Base-by-base conservation (phyloP, 2,113 vertebrate species). In the Micronycteris hirsuta region DNA sequence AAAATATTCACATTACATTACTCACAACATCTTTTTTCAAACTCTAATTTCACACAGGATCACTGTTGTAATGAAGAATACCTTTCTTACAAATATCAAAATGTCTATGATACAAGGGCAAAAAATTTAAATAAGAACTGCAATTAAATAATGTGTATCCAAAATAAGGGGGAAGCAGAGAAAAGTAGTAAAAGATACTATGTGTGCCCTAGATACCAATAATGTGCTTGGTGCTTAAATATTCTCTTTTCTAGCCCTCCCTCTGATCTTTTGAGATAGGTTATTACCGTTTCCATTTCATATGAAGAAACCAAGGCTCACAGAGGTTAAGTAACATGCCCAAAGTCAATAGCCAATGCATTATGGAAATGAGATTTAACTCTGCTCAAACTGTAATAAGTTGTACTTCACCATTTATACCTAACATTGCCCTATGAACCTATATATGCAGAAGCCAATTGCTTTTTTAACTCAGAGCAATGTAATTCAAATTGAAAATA, bases 401-500 rank as follows among this genome's bases (percentile, higher is more conserved):
- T 7, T 71, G 47, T 31, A 33, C 58, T 82, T 96, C 41, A 70
- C 54, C 52, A 58, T 74, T 97, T 93, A 90, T 61, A 65, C 49
- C 14, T 93, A 89, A 49, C 10, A 77, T 36, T 83, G 38, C 22
- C 67, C 7, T 83, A 33, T 86, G 76, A 94, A 94, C 3, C 33
- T 77, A 20, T 49, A 7, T 22, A 65, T 52, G 80, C 3, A 41
- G 43, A 26, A 95, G 63, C 3, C 71, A 86, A 86, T 19, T 94
- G 8, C 15, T 86, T 65, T 93, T 84, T 88, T 36, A 92, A 91
- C 65, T 89, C 56, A 80, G 77, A 95, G 26, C 73, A 87, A 77
- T 33, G 88, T 22, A 96, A 95, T 76, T 84, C 16, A 93, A 77
- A 54, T 76, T 33, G 17, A 88, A 95, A 95, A 96, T 87, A 33